phyloP scores from a whole-genome alignment of 2,113 vertebrate genomes.

The Oryctolagus cuniculus region DNA sequence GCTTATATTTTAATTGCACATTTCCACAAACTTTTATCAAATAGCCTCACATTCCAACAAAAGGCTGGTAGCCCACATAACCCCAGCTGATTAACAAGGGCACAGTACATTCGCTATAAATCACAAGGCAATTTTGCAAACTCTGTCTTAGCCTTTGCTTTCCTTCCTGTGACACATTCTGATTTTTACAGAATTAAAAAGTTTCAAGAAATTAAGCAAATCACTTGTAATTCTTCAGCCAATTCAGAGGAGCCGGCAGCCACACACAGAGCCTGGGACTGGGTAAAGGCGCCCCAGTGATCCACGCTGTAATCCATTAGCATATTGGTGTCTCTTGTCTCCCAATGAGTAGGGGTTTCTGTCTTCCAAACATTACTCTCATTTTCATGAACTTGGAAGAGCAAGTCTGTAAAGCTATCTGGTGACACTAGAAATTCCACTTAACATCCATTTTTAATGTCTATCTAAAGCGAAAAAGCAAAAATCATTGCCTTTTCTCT shows the following conservation, averaged over 20 bases:
- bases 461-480: constrained; percentile 63
- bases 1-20: no score
- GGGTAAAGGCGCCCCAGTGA: neutral
- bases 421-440: constrained; percentile 27
- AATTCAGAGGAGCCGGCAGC: neutral
- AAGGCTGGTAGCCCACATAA: neutral
- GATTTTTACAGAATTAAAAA: constrained; percentile 23
- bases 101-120: neutral
- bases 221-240: neutral
- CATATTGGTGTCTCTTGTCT: neutral
- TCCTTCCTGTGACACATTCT: neutral
- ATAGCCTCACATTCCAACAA: no score
- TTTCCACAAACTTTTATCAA: no score
- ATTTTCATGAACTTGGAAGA: neutral
- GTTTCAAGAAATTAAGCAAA: neutral
- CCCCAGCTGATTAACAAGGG: neutral
- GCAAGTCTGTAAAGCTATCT: constrained; percentile 60
- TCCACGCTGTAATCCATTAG: neutral
- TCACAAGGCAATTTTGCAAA: neutral
- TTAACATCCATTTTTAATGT: neutral
- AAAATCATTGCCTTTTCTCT: constrained; percentile 71
- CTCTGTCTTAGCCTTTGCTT: neutral
- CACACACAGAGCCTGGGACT: neutral
- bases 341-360: neutral
- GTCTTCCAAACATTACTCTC: neutral